Evolutionary conservation across 1,140 invertebrate genomes (phyloP).

Genomic region (Maconellicoccus hirsutus): DNA sequence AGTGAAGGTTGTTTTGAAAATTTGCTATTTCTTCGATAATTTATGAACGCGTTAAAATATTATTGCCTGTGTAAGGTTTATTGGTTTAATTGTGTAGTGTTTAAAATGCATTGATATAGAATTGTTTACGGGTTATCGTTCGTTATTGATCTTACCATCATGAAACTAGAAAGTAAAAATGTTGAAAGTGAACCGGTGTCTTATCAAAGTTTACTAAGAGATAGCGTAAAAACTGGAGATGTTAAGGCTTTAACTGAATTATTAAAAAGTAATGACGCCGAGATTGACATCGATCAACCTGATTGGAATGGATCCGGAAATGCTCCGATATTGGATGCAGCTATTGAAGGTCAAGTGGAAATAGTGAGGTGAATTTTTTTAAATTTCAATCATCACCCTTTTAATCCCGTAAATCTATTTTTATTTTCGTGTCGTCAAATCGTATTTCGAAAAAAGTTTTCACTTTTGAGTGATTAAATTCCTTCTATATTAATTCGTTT

Average conservation of each 20-base stretch:
- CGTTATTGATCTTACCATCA: background rate
- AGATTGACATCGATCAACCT: conserved; percentile 36
- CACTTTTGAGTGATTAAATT: too few relatives aligned
- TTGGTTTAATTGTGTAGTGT: too few relatives aligned
- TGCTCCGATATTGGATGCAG: conserved; percentile 36
- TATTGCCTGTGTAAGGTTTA: too few relatives aligned
- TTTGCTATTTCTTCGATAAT: too few relatives aligned
- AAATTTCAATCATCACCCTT: too few relatives aligned
- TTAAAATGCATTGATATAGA: background rate
- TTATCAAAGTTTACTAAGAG: background rate
- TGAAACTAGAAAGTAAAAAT: conserved; percentile 6
- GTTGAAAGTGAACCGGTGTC: background rate
- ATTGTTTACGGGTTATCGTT: background rate
- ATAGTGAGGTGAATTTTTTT: conserved; percentile 35
- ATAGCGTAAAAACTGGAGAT: conserved; percentile 34
- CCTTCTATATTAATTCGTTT: too few relatives aligned
- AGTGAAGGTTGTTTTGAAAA: background rate
- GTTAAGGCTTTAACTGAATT: conserved; percentile 28
- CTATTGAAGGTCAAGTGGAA: conserved; percentile 34
- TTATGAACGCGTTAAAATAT: too few relatives aligned
- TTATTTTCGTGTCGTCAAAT: too few relatives aligned
- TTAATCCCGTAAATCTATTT: too few relatives aligned
- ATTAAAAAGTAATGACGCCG: conserved; percentile 31
- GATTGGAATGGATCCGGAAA: conserved; percentile 38
- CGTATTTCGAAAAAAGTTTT: too few relatives aligned